phyloP scores from a whole-genome alignment of 2,113 vertebrate species.

The Heterocephalus glaber region DNA sequence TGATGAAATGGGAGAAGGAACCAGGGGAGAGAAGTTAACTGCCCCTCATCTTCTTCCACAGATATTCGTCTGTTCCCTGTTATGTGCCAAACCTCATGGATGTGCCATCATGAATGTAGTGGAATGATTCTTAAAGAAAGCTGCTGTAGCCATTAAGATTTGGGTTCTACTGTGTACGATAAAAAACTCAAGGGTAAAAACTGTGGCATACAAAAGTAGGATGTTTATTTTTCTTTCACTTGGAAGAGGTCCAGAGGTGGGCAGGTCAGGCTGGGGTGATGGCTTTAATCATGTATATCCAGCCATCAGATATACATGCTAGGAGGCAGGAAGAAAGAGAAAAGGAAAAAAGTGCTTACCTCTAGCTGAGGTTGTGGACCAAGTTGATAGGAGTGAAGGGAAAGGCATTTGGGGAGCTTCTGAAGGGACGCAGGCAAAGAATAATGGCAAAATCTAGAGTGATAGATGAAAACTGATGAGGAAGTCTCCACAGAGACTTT shows the following conservation, averaged over 20 bases:
- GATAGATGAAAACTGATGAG: neutral
- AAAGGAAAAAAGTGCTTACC: neutral
- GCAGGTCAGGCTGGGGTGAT: neutral
- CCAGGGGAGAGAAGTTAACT: neutral
- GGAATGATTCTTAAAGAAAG: neutral
- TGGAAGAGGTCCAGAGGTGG: neutral
- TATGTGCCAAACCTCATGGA: neutral
- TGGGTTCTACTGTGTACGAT: neutral
- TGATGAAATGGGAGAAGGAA: neutral
- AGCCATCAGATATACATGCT: neutral
- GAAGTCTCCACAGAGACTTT: neutral
- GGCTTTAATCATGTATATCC: neutral
- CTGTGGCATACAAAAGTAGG: neutral
- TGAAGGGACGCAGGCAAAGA: neutral
- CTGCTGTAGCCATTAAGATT: neutral
- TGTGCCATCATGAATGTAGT: accelerated
- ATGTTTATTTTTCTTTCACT: neutral
- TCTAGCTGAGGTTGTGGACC: neutral
- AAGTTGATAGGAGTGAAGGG: neutral
- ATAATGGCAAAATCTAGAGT: neutral
- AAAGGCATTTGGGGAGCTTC: neutral
- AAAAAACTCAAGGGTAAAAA: neutral
- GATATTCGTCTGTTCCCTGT: neutral
- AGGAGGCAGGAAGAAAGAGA: neutral
- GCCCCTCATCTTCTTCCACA: neutral